Base-by-base conservation (phyloP, 2,888 invertebrate genomes). In the Galerucella nymphaeae region DNA sequence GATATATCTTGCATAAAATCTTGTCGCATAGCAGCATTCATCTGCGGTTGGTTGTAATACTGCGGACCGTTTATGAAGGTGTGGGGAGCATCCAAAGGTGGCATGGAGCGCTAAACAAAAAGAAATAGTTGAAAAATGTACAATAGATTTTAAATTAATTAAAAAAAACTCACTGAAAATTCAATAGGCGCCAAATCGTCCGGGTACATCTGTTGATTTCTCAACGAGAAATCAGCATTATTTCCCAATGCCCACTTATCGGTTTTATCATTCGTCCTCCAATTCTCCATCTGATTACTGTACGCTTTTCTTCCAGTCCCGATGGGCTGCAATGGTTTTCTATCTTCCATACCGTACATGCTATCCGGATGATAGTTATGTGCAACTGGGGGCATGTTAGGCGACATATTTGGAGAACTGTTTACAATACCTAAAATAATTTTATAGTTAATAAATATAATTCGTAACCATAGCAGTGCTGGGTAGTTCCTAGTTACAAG, bases 291-390 rank as follows among this genome's bases (percentile, higher is more conserved):
- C 62, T 82, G 82, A 74, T 82, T 83, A 63, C 72, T 66, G 71
- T 81, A 84, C 13, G 81, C 90, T 84, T 93, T 93, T 90, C 95
- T 90, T 87, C 95, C 95, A 0, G 94, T 95, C 78, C 95, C 95
- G 84, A 95, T 95, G 66, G 95, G 95, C 73, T 84, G 86, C 20
- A 83, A 83, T 62, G 88, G 87, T 86, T 93, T 91, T 41, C 89
- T 84, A 73, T 89, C 89, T 75, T 89, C 89, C 58, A 87, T 80
- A 74, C 83, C 78, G 63, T 77, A 79, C 58, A 75, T 74, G 18
- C 68, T 74, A 10, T 75, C 74, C 2, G 70, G 73, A 50, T 76
- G 76, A 45, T 69, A 68, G 18, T 64, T 71, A 61, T 72, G 76
- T 61, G 72, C 50, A 13, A 67, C 66, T 13, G 72, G 78, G 14